Evolutionary conservation across 64 coral and sea anemone species (phyloP).

Genomic region (Actinia tenebrosa): DNA sequence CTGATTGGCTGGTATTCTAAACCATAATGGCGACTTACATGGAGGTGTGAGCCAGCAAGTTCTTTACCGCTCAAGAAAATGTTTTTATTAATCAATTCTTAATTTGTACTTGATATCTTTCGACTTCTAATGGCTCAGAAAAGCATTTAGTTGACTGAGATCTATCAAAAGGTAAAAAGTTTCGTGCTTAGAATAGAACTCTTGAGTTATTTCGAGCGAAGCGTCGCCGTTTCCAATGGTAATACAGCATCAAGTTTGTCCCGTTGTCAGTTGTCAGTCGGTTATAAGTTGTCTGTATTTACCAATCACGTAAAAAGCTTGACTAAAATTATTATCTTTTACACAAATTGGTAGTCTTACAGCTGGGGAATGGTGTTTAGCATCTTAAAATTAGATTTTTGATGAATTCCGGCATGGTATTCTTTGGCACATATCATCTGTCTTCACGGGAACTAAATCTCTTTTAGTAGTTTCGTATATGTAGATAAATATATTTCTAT

Average conservation of each 20-base stretch:
- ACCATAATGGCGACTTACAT: conserved; percentile 32
- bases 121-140: not conserved
- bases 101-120: conserved; percentile 3
- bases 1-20: conserved; percentile 14
- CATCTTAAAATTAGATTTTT: not conserved
- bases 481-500: not conserved
- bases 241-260: not conserved
- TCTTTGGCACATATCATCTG: no score
- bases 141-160: not conserved
- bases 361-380: not conserved
- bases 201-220: conserved; percentile 17
- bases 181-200: not conserved
- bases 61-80: not conserved
- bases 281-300: not conserved
- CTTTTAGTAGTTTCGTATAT: not conserved
- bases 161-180: not conserved
- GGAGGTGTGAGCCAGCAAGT: not conserved
- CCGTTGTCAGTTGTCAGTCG: not conserved
- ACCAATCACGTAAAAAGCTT: not conserved
- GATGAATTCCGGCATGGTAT: no score
- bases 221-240: conserved; percentile 27
- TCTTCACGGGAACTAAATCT: no score
- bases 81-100: conserved; percentile 11
- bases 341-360: not conserved
- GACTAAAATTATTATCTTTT: not conserved